Evolutionary conservation across 2,113 vertebrate genomes (phyloP), one percentile per base, ranked within the genome.

Genomic region (Gymnorhina tibicen): DNA sequence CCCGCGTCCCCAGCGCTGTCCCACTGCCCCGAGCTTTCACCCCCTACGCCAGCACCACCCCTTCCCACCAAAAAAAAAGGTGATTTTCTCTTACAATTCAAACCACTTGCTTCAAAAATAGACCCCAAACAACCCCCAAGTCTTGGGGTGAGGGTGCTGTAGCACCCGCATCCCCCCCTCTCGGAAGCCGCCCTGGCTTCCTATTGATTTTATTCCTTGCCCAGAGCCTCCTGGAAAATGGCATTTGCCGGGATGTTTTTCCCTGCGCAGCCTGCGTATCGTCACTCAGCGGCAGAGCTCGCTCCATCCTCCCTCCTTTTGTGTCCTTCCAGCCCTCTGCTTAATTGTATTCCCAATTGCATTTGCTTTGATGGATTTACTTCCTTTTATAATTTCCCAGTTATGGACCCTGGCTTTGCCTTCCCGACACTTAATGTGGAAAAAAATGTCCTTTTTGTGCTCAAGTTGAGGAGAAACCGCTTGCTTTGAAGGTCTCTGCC

Each of bases 341-440:
- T 78, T 95, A 95, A 97, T 97, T 97, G 95, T 98, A 97, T 98
- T 98, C 98, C 98, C 98, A 97, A 96, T 97, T 97, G 98, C 93
- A 94, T 97, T 97, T 95, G 94, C 89, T 97, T 92, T 98, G 97
- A 98, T 98, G 97, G 97, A 98, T 98, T 98, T 97, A 98, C 97
- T 98, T 98, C 98, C 98, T 98, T 98, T 98, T 96, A 97, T 97
- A 97, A 98, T 98, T 98, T 98, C 96, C 96, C 97, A 97, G 97
- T 97, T 98, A 96, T 89, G 97, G 96, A 97, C 96, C 96, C 85
- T 97, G 97, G 46, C 69, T 97, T 97, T 97, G 96, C 93, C 93
- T 97, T 95, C 88, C 97, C 96, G 41, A 93, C 96, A 89, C 97
- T 96, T 97, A 77, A 87, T 82, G 87, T 93, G 95, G 93, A 96